These are phyloP conservation scores for Parapsyche elsis DNA, from an alignment of 1,140 invertebrate genomes.

Conservation along the genomic window DNA sequence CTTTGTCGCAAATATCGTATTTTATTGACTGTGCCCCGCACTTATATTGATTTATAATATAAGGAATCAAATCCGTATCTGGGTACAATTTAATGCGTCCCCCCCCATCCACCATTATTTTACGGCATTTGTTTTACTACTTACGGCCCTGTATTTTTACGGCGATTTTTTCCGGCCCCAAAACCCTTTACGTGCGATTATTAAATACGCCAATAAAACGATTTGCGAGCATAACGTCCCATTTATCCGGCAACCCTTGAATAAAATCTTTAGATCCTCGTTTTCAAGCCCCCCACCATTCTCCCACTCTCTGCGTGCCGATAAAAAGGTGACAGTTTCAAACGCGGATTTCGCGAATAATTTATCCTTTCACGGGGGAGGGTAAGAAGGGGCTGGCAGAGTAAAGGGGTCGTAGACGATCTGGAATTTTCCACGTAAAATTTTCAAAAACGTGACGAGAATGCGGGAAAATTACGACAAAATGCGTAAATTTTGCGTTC, in stretches of 20 bases:
- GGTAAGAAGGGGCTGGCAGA: background rate
- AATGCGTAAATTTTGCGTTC: conserved; percentile 7
- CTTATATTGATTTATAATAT: no score
- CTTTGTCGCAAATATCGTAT: no score
- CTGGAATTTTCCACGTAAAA: background rate
- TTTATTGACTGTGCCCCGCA: no score
- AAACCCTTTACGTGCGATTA: conserved; percentile 27
- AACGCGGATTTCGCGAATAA: conserved; percentile 36
- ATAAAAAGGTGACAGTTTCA: conserved; percentile 37
- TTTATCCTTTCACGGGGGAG: conserved; percentile 26
- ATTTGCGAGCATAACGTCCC: conserved; percentile 31
- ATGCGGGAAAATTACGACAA: background rate
- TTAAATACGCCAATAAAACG: conserved; percentile 35
- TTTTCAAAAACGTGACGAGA: background rate
- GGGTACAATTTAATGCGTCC: conserved; percentile 1
- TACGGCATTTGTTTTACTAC: conserved; percentile 31
- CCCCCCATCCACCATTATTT: background rate
- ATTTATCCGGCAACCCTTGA: background rate
- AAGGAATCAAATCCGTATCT: conserved; percentile 24
- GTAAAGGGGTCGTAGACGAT: background rate
- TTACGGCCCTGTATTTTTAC: conserved; percentile 11
- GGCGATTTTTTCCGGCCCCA: conserved; percentile 3
- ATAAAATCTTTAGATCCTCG: background rate
- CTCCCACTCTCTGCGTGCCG: background rate
- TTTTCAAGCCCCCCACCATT: background rate